Percentiles rank a stretch among this genome's conserved stretches.
phyloP scores from a whole-genome alignment of 2,888 invertebrate species.

The Teleiodes luculella region DNA sequence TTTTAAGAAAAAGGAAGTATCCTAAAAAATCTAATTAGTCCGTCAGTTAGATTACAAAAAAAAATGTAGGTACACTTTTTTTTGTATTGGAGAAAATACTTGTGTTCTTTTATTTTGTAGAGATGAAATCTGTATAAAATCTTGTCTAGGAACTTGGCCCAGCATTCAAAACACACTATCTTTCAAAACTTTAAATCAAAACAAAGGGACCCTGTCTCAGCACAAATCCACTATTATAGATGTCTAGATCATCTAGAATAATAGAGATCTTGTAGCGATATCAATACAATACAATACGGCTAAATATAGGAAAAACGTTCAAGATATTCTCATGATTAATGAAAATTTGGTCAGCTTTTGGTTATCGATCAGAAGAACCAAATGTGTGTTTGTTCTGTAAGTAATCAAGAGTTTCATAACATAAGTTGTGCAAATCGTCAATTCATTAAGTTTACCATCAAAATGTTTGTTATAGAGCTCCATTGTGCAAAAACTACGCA shows the following conservation, averaged over 20 bases:
- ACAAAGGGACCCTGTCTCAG: slow-evolving; percentile 61
- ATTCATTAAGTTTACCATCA: slow-evolving; percentile 40
- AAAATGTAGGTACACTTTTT: too few species aligned
- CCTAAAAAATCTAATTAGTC: too few species aligned
- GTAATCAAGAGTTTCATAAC: too few species aligned
- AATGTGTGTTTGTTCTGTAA: too few species aligned
- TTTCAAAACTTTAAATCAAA: slow-evolving; percentile 25
- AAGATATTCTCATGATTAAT: slow-evolving; percentile 8
- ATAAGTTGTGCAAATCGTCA: slow-evolving; percentile 53
- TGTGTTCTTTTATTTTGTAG: too few species aligned
- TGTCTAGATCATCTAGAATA: slow-evolving; percentile 27
- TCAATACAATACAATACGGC: slow-evolving; percentile 21
- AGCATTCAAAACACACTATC: slow-evolving; percentile 18
- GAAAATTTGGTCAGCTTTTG: neutral
- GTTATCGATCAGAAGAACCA: neutral
- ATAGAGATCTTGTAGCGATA: slow-evolving; percentile 28
- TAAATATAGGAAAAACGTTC: slow-evolving; percentile 16
- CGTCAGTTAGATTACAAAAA: too few species aligned
- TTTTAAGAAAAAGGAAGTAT: too few species aligned
- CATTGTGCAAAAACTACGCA: neutral
- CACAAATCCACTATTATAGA: slow-evolving; percentile 44
- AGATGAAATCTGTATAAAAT: too few species aligned
- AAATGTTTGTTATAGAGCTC: neutral
- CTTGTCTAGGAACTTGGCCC: slow-evolving; percentile 21
- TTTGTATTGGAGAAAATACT: too few species aligned